Evolutionary conservation across 2,888 invertebrate species (phyloP).

Genomic region (Mayetiola destructor): DNA sequence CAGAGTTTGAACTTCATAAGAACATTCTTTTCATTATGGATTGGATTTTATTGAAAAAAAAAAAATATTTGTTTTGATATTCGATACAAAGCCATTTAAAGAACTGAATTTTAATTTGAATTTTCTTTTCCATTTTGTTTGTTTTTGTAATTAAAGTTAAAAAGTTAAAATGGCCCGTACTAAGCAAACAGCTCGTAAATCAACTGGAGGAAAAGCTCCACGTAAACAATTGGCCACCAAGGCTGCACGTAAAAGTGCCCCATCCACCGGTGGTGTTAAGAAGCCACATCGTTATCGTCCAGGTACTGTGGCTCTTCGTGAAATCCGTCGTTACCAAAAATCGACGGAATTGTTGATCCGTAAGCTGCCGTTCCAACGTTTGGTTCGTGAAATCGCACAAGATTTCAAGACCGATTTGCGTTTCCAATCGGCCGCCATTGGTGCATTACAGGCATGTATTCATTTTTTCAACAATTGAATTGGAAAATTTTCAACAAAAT

Average conservation of each 20-base stretch:
- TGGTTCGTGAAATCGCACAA: constrained; percentile 49
- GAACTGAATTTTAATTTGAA: not conserved
- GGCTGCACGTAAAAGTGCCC: constrained; percentile 88
- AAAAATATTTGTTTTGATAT: not conserved
- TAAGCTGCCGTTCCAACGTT: constrained; percentile 52
- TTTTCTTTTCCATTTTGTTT: not conserved
- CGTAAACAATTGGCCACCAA: constrained; percentile 89
- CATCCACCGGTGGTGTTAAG: constrained; percentile 94
- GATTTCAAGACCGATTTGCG: constrained; percentile 94
- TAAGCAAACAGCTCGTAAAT: constrained; percentile 94
- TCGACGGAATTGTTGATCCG: constrained; percentile 90
- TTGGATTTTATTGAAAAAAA: not conserved
- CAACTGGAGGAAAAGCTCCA: constrained; percentile 93
- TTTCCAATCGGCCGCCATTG: constrained; percentile 91
- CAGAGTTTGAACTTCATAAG: not conserved
- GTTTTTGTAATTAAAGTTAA: not conserved
- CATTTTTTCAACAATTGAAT: not conserved
- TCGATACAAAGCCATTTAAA: not conserved
- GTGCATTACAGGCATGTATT: constrained; percentile 55
- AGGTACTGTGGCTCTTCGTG: constrained; percentile 91
- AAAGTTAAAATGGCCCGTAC: constrained; percentile 73
- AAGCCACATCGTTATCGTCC: constrained; percentile 95
- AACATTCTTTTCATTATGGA: not conserved
- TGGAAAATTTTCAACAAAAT: not conserved
- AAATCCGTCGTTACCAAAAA: constrained; percentile 94